A percentile compares a stretch with the other conserved stretches of the same genome.
Evolutionary conservation across 2,888 invertebrate species (phyloP).

Genomic region (Cryptus viduatorius): DNA sequence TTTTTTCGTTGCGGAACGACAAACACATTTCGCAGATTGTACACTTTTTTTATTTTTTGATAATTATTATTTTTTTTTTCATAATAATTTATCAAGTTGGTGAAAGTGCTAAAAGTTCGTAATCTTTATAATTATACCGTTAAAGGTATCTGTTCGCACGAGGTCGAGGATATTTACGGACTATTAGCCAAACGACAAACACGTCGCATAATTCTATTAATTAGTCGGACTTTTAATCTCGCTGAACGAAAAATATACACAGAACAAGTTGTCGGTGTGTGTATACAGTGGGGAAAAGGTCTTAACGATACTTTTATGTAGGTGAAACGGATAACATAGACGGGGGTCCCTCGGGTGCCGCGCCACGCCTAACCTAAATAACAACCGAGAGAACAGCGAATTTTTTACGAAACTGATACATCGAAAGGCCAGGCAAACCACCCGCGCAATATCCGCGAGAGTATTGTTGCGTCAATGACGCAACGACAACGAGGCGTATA

Average conservation of each 20-base stretch:
- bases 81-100: neutral
- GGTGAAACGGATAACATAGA: constrained; percentile 34
- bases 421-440: neutral
- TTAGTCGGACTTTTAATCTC: constrained; percentile 31
- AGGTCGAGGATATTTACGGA: neutral
- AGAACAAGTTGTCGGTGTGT: neutral
- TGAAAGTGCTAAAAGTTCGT: neutral
- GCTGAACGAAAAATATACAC: constrained; percentile 14
- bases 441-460: constrained; percentile 7
- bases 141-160: neutral
- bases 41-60: too few relatives aligned
- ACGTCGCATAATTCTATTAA: neutral
- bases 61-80: neutral
- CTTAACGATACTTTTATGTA: constrained; percentile 32
- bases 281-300: constrained; percentile 9
- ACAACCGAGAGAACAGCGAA: constrained; percentile 24
- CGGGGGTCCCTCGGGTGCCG: constrained; percentile 49
- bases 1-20: too few relatives aligned
- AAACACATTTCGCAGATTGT: too few relatives aligned
- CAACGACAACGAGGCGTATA: constrained; percentile 5
- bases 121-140: neutral
- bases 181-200: neutral
- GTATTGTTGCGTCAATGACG: constrained; percentile 40
- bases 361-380: constrained; percentile 68
- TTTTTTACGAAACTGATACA: neutral